Base-by-base conservation (phyloP, 2,797 vertebrate genomes). In the Phataginus tetradactyla region DNA sequence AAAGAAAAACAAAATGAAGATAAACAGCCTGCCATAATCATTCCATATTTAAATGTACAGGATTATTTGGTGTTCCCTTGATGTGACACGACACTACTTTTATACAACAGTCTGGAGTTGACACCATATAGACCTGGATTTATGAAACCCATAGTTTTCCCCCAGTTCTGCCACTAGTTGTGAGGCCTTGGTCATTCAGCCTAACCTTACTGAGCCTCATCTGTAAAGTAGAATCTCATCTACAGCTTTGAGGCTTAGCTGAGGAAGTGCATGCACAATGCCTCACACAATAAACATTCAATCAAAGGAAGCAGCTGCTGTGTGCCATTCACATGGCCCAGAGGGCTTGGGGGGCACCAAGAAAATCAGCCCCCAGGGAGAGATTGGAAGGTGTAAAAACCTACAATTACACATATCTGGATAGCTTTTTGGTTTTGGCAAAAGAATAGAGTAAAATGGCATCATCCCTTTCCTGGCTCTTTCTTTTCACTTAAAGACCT, bases 401-500 rank as follows among this genome's bases (percentile, higher is more conserved):
- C 25, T 75, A 55, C 64, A 90, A 64, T 87, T 94, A 20, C 27
- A 10, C 71, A 74, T 20, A 42, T 66, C 15, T 89, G 37, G 64
- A 6, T 66, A 72, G 27, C 20, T 25, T 90, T 91, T 75, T 51
- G 66, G 21, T 94, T 92, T 94, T 32, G 49, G 66, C 37, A 25
- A 37, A 78, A 63, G 20, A 66, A 10, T 4, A 49, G 10, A 14
- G 3, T 55, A 71, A 96, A 74, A 74, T 49, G 27, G 9, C 84
- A 27, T 32, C 21, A 32, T 90, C 42, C 14, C 89, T 90, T 87
- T 64, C n/a, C 45, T 90, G 39, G 9, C 51, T 83, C 23, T 25
- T 59, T 79, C 11, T 86, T 94, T 83, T 96, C 4, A 66, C 18
- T 74, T 93, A 78, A 89, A 79, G 66, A 5, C 51, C 39, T 91